Evolutionary conservation across 2,888 invertebrate genomes (phyloP).

Genomic region (Eurytoma adleriae): DNA sequence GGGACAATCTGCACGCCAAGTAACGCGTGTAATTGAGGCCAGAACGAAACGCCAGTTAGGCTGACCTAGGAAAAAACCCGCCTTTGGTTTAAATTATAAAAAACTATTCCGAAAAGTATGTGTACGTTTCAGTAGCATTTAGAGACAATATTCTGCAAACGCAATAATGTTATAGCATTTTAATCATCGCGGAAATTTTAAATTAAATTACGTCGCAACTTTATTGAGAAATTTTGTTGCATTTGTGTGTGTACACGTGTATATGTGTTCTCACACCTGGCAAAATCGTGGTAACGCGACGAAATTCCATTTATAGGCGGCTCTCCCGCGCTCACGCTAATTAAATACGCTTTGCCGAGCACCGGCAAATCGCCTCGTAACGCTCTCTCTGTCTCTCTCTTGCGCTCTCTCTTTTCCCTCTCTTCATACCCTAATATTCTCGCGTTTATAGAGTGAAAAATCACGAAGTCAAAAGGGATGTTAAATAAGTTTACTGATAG

Average conservation of each 20-base stretch:
- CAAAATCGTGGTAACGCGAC: slow-evolving; percentile 23
- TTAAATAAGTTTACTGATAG: not conserved
- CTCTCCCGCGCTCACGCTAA: slow-evolving; percentile 12
- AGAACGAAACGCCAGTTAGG: too few relatives aligned
- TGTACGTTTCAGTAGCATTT: too few relatives aligned
- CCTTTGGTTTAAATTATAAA: too few relatives aligned
- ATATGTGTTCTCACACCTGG: not conserved
- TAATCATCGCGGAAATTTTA: slow-evolving; percentile 33
- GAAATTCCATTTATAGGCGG: slow-evolving; percentile 40
- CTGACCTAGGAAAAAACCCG: too few relatives aligned
- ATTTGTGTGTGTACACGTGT: not conserved
- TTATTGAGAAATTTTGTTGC: slow-evolving; percentile 8
- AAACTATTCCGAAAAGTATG: too few relatives aligned
- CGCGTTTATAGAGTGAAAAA: slow-evolving; percentile 19
- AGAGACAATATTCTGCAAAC: slow-evolving; percentile 9
- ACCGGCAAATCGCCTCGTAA: slow-evolving; percentile 34
- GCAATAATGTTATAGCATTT: slow-evolving; percentile 37
- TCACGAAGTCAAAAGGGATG: slow-evolving; percentile 10
- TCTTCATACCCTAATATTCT: slow-evolving; percentile 1
- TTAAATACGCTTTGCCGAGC: slow-evolving; percentile 44
- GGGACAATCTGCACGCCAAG: too few relatives aligned
- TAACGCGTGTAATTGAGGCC: too few relatives aligned
- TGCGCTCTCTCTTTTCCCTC: not conserved
- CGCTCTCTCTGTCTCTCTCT: not conserved
- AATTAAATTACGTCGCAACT: slow-evolving; percentile 26